Percentiles rank a stretch among this genome's conserved stretches.
Evolutionary conservation across 2,113 vertebrate genomes (phyloP).

Genomic region (Campylomormyrus tamandua): DNA sequence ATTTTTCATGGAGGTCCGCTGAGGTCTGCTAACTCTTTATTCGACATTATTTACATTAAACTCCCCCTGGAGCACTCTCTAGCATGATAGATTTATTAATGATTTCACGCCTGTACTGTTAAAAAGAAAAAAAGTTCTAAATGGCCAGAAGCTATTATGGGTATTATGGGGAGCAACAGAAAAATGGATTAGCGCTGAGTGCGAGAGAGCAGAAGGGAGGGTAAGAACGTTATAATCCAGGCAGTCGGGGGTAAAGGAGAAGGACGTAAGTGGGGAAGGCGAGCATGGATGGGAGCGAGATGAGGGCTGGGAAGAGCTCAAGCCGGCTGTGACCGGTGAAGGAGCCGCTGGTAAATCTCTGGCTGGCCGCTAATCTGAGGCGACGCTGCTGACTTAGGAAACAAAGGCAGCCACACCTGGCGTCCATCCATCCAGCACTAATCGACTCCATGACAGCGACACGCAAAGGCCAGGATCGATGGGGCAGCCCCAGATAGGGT

Average conservation of each 20-base stretch:
- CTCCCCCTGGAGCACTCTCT: neutral
- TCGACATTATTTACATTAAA: neutral
- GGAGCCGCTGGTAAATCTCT: neutral
- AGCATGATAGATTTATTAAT: neutral
- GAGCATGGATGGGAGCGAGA: neutral
- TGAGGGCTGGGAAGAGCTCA: too few species aligned
- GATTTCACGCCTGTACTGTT: neutral
- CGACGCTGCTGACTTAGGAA: neutral
- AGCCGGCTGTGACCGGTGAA: neutral
- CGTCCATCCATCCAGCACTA: neutral
- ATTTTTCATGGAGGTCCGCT: neutral
- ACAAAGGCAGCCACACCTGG: constrained; percentile 11
- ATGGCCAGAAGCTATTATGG: neutral
- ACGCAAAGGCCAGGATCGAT: neutral
- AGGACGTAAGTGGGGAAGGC: neutral
- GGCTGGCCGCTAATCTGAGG: constrained; percentile 2
- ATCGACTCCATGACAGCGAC: neutral
- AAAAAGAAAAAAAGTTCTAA: neutral
- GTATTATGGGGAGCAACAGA: neutral
- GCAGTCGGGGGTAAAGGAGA: neutral
- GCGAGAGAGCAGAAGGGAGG: neutral
- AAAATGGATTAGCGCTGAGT: neutral
- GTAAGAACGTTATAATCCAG: neutral
- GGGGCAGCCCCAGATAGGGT: neutral
- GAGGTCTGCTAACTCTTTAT: neutral